Evolutionary conservation across 2,113 vertebrate species (phyloP).

Genomic region (Nymphicus hollandicus): DNA sequence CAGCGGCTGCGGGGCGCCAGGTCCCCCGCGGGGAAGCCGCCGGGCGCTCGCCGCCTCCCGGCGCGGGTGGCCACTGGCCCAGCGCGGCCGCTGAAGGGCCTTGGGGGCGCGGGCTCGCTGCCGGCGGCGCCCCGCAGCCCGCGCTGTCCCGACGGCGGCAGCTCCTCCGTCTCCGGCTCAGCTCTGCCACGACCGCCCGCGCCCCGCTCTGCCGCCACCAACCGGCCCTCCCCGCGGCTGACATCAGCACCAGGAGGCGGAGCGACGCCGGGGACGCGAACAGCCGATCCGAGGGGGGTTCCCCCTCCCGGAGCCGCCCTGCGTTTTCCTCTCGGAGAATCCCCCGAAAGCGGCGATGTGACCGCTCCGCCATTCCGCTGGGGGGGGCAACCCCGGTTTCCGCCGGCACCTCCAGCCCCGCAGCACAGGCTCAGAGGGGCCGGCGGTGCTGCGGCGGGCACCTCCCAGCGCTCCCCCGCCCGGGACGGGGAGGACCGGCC

Average conservation of each 20-base stretch:
- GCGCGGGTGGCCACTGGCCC: neutral
- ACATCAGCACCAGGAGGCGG: constrained; percentile 59
- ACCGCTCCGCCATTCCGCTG: neutral
- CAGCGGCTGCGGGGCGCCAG: neutral
- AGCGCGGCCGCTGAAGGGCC: neutral
- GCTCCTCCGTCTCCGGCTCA: neutral
- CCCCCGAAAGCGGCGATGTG: neutral
- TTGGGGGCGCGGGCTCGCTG: neutral
- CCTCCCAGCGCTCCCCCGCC: neutral
- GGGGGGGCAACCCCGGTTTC: neutral
- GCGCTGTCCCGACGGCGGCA: neutral
- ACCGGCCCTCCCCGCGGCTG: constrained; percentile 49
- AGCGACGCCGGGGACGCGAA: constrained; percentile 23
- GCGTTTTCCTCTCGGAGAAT: neutral
- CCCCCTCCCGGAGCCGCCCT: constrained; percentile 24
- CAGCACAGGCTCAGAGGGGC: neutral
- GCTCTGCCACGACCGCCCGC: constrained; percentile 48
- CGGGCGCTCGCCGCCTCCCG: neutral
- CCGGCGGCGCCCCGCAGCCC: neutral
- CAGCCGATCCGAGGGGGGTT: neutral
- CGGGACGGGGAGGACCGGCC: neutral
- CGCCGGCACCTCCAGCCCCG: neutral
- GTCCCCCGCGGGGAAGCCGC: neutral
- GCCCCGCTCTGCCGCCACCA: constrained; percentile 19
- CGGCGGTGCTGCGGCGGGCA: neutral